A percentile compares a stretch with the other conserved stretches of the same genome.
These are phyloP conservation scores for Chondrilla cf. caribensis DNA, from an alignment of 37 sponge, comb jelly and placozoan genomes.

Conservation along the genomic window DNA sequence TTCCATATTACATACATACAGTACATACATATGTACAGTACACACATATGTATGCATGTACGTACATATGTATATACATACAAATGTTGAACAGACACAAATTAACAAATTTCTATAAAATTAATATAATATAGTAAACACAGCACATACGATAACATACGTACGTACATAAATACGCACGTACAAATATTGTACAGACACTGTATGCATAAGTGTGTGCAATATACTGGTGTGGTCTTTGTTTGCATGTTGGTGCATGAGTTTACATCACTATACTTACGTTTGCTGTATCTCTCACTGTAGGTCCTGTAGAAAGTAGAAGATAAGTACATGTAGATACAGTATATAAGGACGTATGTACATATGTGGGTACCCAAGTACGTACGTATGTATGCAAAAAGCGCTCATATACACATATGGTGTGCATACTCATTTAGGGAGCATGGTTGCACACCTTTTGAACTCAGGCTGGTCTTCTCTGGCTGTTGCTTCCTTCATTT, in stretches of 20 bases:
- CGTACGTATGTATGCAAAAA: conserved; percentile 5
- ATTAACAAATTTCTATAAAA: too few relatives aligned
- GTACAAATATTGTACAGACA: too few relatives aligned
- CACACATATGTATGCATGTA: too few relatives aligned
- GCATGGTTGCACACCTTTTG: conserved; percentile 18
- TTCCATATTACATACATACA: too few relatives aligned
- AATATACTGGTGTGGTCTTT: too few relatives aligned
- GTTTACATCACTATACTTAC: not conserved
- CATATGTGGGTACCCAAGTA: not conserved
- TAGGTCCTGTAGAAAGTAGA: conserved; percentile 8
- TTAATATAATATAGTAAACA: too few relatives aligned
- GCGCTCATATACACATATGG: not conserved
- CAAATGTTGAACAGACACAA: too few relatives aligned
- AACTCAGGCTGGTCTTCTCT: conserved; percentile 16
- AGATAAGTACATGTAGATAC: not conserved
- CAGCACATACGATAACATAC: too few relatives aligned
- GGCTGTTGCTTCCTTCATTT: not conserved
- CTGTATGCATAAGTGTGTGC: too few relatives aligned
- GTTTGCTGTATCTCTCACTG: conserved; percentile 25
- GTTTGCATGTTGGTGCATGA: not conserved
- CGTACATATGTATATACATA: too few relatives aligned
- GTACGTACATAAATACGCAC: too few relatives aligned
- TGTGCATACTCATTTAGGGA: not conserved
- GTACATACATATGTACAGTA: too few relatives aligned
- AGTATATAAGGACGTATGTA: not conserved